Evolutionary conservation across 23 tunicate species (phyloP).

Genomic region (Pegea sp.): DNA sequence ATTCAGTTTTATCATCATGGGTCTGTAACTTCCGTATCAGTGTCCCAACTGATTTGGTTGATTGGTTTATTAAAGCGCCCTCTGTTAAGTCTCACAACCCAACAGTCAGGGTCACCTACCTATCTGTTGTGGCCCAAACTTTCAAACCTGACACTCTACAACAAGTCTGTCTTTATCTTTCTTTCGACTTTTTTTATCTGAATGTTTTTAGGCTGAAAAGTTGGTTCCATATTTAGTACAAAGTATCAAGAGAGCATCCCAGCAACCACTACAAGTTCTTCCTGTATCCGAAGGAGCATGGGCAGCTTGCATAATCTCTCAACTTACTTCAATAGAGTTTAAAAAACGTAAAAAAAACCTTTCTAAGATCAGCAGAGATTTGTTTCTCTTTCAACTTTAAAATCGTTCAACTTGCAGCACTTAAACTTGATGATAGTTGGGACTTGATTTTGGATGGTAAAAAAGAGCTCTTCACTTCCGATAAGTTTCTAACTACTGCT

Average conservation of each 20-base stretch:
- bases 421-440: slow-evolving; percentile 17
- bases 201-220: slow-evolving; percentile 19
- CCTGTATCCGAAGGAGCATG: slow-evolving; percentile 39
- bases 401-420: slow-evolving; percentile 4
- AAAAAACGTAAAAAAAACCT: slow-evolving; percentile 16
- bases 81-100: slow-evolving; percentile 35
- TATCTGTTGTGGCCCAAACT: slow-evolving; percentile 12
- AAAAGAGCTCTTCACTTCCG: slow-evolving; percentile 22
- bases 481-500: slow-evolving; percentile 32
- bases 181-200: neutral
- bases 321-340: slow-evolving; percentile 19
- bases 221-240: slow-evolving; percentile 19
- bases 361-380: neutral
- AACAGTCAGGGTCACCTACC: slow-evolving; percentile 26
- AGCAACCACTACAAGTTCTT: slow-evolving; percentile 21
- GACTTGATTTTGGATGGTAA: slow-evolving; percentile 18
- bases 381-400: neutral
- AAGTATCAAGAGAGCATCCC: slow-evolving; percentile 39
- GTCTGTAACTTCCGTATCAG: slow-evolving; percentile 11
- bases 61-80: slow-evolving; percentile 40
- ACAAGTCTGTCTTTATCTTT: slow-evolving; percentile 9
- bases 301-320: slow-evolving; percentile 19
- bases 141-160: slow-evolving; percentile 31
- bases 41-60: slow-evolving; percentile 17
- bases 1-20: slow-evolving; percentile 21